A percentile compares a stretch with the other conserved stretches of the same genome.
These are phyloP conservation scores for Charina bottae DNA, from an alignment of 2,113 vertebrate species.

Conservation along the genomic window DNA sequence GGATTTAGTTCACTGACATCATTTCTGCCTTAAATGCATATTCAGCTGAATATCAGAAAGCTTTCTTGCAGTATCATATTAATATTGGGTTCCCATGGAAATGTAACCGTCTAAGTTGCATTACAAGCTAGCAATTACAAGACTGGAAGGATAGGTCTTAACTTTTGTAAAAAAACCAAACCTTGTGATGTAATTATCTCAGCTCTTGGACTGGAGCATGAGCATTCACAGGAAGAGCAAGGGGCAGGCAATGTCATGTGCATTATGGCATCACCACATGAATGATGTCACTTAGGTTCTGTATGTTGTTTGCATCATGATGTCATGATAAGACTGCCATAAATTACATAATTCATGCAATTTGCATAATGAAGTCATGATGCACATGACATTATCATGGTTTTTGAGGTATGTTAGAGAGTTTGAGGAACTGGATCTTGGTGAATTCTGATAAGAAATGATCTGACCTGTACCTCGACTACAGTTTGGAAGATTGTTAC, in stretches of 20 bases:
- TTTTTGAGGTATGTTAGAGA: background rate
- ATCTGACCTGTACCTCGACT: background rate
- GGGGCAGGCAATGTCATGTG: background rate
- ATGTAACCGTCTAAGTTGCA: background rate
- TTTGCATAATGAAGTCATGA: background rate
- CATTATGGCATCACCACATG: background rate
- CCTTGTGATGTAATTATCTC: background rate
- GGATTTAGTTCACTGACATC: background rate
- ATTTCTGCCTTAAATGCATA: background rate
- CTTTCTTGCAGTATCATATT: background rate
- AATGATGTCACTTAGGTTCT: background rate
- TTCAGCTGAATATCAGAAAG: background rate
- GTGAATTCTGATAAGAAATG: background rate
- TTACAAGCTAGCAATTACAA: background rate
- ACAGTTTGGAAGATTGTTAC: background rate
- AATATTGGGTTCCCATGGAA: background rate
- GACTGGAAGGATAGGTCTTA: background rate
- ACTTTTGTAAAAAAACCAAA: background rate
- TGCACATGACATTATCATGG: background rate
- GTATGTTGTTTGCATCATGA: background rate
- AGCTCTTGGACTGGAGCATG: background rate
- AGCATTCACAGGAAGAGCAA: background rate
- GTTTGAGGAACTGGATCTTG: background rate
- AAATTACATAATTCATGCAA: background rate
- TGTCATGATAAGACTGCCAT: background rate